Evolutionary conservation across 92 coral and sea anemone species (phyloP), one percentile per base, ranked within the genome.

Genomic region (Parazoanthus darwini): DNA sequence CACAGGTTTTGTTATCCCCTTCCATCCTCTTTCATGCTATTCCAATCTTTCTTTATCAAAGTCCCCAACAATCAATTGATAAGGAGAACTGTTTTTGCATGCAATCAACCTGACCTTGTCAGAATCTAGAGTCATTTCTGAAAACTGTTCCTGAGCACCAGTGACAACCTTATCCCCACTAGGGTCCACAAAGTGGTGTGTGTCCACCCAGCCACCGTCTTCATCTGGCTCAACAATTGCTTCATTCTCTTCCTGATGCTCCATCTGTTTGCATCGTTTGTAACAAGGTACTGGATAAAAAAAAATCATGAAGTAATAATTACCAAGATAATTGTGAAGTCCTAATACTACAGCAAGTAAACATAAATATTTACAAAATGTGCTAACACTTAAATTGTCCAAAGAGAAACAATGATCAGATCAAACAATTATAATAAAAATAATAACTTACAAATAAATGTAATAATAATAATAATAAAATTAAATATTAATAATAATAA

Each of bases 141-240:
- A 82, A 50, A 96, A 91, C 85, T 96, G 93, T 77, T 96, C 99
- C 86, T 95, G 96, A 7, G 90, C 94, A 33, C 96, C 94, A 59
- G 94, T 77, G 8, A 82, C 91, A 48, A 93, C 85, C 87, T 93
- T 92, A 68, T 91, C 93, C 79, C 95, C 98, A 79, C 96, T 94
- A 36, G 97, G 90, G 59, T 94, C 96, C 11, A 96, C 98, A 86
- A 91, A 93, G 51, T 97, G 98, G 56, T 97, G 99, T 22, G 99
- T 97, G 91, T 96, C 98, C 26, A 97, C 99, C 99, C 99, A 97
- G 1, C 99, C 99, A 36, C 99, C 99, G 82, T 97, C 99, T 88
- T 97, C 99, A 89, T 96, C 98, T 23, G 95, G 98, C 82, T 97
- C 99, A 35, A 97, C 99, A 82, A 97, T 97, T 43, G 98, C 98